Evolutionary conservation across 2,888 invertebrate genomes (phyloP).

Genomic region (Latrodectus elegans): DNA sequence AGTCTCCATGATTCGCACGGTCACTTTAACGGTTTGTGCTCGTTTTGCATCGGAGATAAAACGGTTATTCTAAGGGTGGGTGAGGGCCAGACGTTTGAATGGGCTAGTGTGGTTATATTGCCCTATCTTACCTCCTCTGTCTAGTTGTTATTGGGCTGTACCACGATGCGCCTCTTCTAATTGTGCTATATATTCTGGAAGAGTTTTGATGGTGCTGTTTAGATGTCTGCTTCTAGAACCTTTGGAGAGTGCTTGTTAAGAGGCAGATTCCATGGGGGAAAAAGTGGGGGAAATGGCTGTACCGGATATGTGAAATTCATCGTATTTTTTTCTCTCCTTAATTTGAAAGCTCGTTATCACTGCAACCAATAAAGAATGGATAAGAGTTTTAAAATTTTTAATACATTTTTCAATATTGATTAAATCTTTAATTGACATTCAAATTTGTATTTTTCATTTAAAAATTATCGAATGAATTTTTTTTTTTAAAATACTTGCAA

Average conservation of each 20-base stretch:
- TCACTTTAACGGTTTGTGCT: conserved; percentile 33
- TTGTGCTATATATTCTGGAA: conserved; percentile 56
- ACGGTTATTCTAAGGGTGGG: conserved; percentile 32
- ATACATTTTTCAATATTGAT: no score
- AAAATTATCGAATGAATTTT: no score
- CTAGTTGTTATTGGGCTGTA: not conserved
- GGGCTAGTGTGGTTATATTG: conserved; percentile 39
- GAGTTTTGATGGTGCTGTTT: conserved; percentile 19
- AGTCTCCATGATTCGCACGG: conserved; percentile 33
- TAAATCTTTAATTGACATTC: no score
- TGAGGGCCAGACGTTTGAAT: not conserved
- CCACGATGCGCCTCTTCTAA: conserved; percentile 20
- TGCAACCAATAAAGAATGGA: no score
- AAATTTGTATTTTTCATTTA: no score
- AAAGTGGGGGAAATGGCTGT: not conserved
- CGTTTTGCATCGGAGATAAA: conserved; percentile 54
- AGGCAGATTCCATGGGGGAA: not conserved
- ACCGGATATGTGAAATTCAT: no score
- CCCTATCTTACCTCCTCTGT: not conserved
- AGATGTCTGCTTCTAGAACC: not conserved
- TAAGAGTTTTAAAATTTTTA: no score
- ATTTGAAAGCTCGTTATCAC: no score
- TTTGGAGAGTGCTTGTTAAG: conserved; percentile 17
- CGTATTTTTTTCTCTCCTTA: no score
- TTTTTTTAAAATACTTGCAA: no score